Base-by-base conservation (phyloP, 2,113 vertebrate species). In the Chelonoidis abingdonii region DNA sequence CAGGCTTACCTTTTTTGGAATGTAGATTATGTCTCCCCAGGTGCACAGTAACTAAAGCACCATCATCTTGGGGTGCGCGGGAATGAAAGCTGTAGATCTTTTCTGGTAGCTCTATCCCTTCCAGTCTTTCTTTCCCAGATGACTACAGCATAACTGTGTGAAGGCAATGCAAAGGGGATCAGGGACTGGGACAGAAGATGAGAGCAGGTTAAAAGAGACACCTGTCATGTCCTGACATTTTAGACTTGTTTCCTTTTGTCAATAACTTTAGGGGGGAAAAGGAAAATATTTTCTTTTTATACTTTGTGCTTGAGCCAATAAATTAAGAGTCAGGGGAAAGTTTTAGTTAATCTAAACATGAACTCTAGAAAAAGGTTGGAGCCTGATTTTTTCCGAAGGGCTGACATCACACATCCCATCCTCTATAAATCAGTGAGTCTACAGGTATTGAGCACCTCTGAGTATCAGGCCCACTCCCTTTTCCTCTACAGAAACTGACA, bases 21-120 rank as follows among this genome's bases (percentile, higher is more conserved):
- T 95, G 94, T 59, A 88, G 87, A 79, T 91, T 90, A 84, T 86
- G 81, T 3, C 2, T 86, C 80, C 62, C 88, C 38, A 90, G 88
- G 79, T 21, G 41, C 35, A 53, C 0, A 0, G 86, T 92, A 96
- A 72, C 90, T 92, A 93, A 93, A 93, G 35, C 59, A 78, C 2
- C 11, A 62, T n/a, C 38, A 50, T 90, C 72, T 83, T 94, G 56
- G n/a, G 12, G 10, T 5, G 7, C 31, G 41, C 29, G 17, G 27
- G 59, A 92, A 93, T 80, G 35, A 92, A 90, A 47, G 76, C 13
- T 82, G 27, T 54, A 81, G 54, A 44, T 52, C n/a, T 87, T 85
- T 89, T 90, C n/a, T 47, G 6, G 89, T 89, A 50, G 11, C 44
- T 31, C 35, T 93, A 92, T 86, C 59, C 86, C 52, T 87, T 44